phyloP scores from a whole-genome alignment of 35 echinoderm and acorn worm species.

The Anneissia japonica region DNA sequence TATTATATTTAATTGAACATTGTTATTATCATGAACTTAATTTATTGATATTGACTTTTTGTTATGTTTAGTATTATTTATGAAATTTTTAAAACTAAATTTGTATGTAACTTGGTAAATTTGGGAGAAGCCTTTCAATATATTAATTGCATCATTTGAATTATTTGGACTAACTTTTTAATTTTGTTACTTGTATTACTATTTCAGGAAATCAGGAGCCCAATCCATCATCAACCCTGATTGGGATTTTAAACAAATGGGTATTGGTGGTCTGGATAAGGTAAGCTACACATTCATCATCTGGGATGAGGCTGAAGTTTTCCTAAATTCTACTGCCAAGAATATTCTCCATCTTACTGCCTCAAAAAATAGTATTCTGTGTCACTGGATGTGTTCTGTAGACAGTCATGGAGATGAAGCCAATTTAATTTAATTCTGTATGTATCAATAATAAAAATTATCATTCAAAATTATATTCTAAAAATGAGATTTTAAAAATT shows the following conservation, averaged over 20 bases:
- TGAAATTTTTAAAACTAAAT: too few relatives aligned
- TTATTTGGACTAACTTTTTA: neutral
- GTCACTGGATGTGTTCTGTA: neutral
- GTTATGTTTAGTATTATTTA: neutral
- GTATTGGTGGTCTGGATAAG: conserved; percentile 96
- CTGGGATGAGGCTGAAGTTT: too few relatives aligned
- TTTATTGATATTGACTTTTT: neutral
- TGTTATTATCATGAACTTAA: neutral
- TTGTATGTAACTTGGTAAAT: too few relatives aligned
- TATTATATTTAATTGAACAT: too few relatives aligned
- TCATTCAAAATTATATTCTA: neutral
- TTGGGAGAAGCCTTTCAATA: too few relatives aligned
- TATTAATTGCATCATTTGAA: too few relatives aligned
- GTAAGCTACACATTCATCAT: conserved; percentile 35
- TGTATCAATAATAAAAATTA: neutral
- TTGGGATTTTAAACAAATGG: conserved; percentile 98
- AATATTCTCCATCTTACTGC: too few relatives aligned
- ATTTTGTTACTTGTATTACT: too few relatives aligned
- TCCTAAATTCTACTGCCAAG: too few relatives aligned
- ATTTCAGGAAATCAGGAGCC: conserved; percentile 51
- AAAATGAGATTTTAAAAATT: neutral
- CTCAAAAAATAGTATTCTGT: neutral
- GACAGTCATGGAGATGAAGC: neutral
- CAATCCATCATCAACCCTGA: conserved; percentile 98
- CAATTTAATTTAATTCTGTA: neutral